phyloP scores from a whole-genome alignment of 2,888 invertebrate species.

The Thysanoteuthis rhombus region DNA sequence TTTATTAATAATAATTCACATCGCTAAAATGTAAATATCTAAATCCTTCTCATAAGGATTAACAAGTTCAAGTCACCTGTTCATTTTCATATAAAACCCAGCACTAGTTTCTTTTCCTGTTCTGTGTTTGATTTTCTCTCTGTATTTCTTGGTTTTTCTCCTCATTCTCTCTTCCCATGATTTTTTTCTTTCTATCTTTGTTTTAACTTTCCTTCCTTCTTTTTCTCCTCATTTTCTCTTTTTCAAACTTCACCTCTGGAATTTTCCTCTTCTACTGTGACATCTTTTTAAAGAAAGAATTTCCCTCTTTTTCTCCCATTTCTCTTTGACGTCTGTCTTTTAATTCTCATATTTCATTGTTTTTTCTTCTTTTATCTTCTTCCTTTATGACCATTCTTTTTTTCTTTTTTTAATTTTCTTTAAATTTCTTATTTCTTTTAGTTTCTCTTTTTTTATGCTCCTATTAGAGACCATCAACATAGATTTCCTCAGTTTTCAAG shows the following conservation, averaged over 20 bases:
- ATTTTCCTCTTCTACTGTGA: background rate
- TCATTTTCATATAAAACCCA: background rate
- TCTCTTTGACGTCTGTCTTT: background rate
- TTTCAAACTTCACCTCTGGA: too few species aligned
- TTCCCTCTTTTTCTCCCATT: background rate
- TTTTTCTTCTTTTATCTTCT: background rate
- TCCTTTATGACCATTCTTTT: background rate
- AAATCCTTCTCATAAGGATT: background rate
- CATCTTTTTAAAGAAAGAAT: background rate
- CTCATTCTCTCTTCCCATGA: background rate
- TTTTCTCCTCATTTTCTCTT: background rate
- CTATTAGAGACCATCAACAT: too few species aligned
- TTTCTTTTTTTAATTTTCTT: background rate
- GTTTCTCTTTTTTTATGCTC: background rate
- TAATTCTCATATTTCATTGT: background rate
- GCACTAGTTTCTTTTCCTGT: background rate
- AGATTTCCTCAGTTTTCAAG: too few species aligned
- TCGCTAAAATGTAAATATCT: background rate
- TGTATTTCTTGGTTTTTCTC: background rate
- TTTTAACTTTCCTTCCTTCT: background rate
- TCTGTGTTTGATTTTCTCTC: background rate
- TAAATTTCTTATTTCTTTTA: background rate
- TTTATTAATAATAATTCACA: background rate
- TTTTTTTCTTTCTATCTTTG: too few species aligned
- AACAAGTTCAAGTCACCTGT: background rate